Conservation (phyloP, 2,797 vertebrate species). For the Clarias laeviceps region DNA sequence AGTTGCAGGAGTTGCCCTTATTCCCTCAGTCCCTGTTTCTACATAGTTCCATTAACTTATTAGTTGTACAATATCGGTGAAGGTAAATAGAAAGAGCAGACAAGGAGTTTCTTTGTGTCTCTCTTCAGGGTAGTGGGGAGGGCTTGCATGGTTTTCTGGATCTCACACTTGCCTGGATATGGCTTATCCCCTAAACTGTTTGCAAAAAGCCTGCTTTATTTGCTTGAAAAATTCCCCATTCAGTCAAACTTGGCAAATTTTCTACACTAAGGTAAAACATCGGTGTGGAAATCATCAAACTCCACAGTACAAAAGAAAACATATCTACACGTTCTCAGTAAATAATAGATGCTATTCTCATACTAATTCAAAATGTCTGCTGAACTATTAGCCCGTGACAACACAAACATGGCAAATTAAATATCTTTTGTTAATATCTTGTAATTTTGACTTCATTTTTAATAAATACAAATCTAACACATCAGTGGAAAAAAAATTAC, state of each 20-base stretch:
- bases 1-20: not conserved
- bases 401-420: not conserved
- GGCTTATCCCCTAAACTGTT: slow-evolving; percentile 24
- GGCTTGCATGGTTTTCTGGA: slow-evolving; percentile 12
- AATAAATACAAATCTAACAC: not conserved
- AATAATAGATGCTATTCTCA: not conserved
- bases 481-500: not conserved
- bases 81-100: slow-evolving; percentile 28
- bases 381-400: slow-evolving; percentile 2
- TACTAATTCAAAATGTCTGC: not conserved
- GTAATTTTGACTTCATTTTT: not conserved
- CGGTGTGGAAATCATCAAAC: not conserved
- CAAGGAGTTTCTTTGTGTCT: slow-evolving; percentile 45
- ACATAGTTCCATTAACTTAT: slow-evolving; percentile 26
- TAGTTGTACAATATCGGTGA: slow-evolving; percentile 20
- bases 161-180: slow-evolving; percentile 23
- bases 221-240: slow-evolving; percentile 38
- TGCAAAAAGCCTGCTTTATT: slow-evolving; percentile 30
- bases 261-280: slow-evolving; percentile 5
- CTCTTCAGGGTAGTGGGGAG: not conserved
- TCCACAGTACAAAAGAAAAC: slow-evolving; percentile 15
- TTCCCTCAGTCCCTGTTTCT: not conserved
- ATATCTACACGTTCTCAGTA: not conserved
- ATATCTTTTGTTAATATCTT: not conserved
- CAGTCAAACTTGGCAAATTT: slow-evolving; percentile 33